Percentiles rank a stretch among this genome's conserved stretches.
Conservation (phyloP, 2,113 vertebrate species). For the Tachysurus vachellii region DNA sequence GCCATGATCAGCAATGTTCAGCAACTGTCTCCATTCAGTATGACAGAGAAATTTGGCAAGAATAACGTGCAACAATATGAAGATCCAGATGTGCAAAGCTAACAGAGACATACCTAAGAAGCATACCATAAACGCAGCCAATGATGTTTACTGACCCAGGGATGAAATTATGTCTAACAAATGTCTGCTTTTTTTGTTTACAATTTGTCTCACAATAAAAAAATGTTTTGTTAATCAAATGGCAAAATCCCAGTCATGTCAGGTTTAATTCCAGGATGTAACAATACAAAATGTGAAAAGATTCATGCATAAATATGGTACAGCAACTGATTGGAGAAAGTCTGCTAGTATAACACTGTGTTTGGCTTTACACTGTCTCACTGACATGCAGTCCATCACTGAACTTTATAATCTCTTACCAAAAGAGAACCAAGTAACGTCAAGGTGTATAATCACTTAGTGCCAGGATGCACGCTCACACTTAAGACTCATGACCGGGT, state of each 20-base stretch:
- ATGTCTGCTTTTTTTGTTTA: slow-evolving; percentile 1
- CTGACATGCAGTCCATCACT: not conserved
- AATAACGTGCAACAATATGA: too few species aligned
- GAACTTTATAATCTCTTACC: not conserved
- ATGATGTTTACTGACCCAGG: not conserved
- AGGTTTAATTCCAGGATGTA: not conserved
- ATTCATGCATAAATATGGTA: not conserved
- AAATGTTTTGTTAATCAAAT: not conserved
- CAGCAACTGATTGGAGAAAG: not conserved
- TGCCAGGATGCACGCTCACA: not conserved
- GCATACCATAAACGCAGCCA: not conserved
- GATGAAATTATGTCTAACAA: not conserved
- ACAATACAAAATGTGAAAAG: not conserved
- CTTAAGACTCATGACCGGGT: not conserved
- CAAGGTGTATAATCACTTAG: not conserved
- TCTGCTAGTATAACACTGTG: not conserved
- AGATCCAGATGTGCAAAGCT: slow-evolving; percentile 7
- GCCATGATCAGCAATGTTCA: not conserved
- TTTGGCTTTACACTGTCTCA: not conserved
- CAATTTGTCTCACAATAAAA: not conserved
- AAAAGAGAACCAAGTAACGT: slow-evolving; percentile 13
- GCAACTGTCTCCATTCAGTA: not conserved
- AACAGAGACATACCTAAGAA: not conserved
- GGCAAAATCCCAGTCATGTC: not conserved
- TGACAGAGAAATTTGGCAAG: not conserved